Conservation (phyloP, 2,888 invertebrate genomes). For the Cheilosia grossa region DNA sequence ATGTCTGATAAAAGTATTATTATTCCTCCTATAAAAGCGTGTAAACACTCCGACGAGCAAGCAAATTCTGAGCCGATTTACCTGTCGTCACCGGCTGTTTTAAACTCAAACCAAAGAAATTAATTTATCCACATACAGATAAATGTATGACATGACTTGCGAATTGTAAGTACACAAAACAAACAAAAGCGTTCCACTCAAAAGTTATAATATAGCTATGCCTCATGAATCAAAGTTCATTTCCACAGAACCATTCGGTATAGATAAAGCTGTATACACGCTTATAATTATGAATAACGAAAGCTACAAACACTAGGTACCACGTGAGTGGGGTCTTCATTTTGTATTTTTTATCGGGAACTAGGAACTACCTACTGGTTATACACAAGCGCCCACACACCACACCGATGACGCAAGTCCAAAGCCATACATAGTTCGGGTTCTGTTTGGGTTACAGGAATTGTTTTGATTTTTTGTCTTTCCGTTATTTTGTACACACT, state of each 20-base stretch:
- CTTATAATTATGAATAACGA: not conserved
- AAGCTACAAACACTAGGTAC: not conserved
- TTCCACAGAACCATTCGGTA: not conserved
- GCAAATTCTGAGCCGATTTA: not conserved
- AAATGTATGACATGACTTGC: not conserved
- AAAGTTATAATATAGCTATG: not conserved
- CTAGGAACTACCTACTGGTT: constrained; percentile 59
- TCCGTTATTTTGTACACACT: constrained; percentile 40
- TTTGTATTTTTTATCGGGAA: constrained; percentile 2
- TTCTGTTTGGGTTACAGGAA: constrained; percentile 24
- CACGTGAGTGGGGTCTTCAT: constrained; percentile 4
- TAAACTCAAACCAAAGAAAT: not conserved
- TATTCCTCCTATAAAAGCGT: not conserved
- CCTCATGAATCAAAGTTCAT: constrained; percentile 37
- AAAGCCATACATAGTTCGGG: constrained; percentile 28
- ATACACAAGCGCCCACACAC: constrained; percentile 59
- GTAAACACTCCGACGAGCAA: not conserved
- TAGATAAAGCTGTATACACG: not conserved
- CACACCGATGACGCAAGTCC: constrained; percentile 56
- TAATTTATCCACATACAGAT: not conserved
- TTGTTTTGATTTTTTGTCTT: constrained; percentile 27
- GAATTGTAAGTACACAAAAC: not conserved
- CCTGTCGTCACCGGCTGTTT: not conserved
- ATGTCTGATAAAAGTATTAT: not conserved
- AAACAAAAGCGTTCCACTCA: not conserved